Evolutionary conservation across 2,113 vertebrate species (phyloP).

Genomic region (Tringa solitaria): DNA sequence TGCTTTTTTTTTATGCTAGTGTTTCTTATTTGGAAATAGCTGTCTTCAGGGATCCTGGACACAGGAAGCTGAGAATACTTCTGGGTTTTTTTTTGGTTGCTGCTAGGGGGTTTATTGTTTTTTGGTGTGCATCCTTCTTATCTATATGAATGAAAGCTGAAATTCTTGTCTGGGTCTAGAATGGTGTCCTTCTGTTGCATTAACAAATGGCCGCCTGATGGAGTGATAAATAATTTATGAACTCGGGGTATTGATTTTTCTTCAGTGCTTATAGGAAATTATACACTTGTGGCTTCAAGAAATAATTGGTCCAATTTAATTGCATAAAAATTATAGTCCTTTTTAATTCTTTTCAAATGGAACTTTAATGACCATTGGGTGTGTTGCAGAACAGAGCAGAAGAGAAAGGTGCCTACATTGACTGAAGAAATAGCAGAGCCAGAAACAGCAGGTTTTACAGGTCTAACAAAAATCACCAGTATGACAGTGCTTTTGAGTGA

Average conservation of each 20-base stretch:
- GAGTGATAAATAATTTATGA: conserved; percentile 57
- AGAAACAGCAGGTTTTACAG: not conserved
- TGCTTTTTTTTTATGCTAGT: not conserved
- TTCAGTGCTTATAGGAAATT: conserved; percentile 63
- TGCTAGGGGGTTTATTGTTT: not conserved
- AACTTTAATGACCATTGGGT: conserved; percentile 39
- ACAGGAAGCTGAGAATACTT: not conserved
- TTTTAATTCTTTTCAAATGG: conserved; percentile 61
- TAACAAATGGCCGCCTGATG: conserved; percentile 25
- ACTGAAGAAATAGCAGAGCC: not conserved
- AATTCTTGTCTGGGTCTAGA: not conserved
- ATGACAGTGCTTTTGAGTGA: not conserved
- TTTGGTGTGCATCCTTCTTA: not conserved
- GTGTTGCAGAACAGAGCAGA: not conserved
- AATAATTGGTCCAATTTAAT: conserved; percentile 60
- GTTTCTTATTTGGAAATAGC: not conserved
- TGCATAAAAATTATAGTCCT: conserved; percentile 47
- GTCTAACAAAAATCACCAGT: not conserved
- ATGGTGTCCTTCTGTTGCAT: not conserved
- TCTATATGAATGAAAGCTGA: not conserved
- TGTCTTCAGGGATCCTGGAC: not conserved
- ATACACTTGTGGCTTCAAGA: conserved; percentile 33
- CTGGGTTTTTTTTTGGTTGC: not conserved
- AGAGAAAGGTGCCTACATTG: not conserved
- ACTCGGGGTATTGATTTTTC: conserved; percentile 55